Conservation (phyloP, 2,888 invertebrate species). For the Belgica antarctica region DNA sequence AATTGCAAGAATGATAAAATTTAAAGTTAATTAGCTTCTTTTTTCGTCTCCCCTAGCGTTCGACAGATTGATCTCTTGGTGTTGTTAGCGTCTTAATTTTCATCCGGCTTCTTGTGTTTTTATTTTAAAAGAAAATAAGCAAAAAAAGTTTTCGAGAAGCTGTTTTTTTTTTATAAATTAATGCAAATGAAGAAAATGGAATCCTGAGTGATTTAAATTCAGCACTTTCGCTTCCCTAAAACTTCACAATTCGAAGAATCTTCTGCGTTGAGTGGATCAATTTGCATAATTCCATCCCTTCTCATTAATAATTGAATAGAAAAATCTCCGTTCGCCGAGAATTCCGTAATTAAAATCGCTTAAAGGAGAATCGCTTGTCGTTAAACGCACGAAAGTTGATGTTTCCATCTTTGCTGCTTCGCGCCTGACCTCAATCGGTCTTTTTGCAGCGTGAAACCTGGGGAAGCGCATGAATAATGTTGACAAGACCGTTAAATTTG, state of each 20-base stretch:
- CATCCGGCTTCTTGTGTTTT: neutral
- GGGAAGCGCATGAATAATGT: too few species aligned
- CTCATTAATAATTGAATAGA: conserved; percentile 1
- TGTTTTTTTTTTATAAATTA: too few species aligned
- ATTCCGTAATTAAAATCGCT: neutral
- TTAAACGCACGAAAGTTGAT: neutral
- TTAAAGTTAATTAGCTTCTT: conserved; percentile 11
- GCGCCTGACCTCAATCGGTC: conserved; percentile 1
- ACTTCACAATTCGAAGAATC: too few species aligned
- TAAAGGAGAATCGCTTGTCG: neutral
- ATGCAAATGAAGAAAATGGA: too few species aligned
- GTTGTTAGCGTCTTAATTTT: conserved; percentile 7
- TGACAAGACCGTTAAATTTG: too few species aligned
- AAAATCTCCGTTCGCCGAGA: neutral
- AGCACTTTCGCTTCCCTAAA: too few species aligned
- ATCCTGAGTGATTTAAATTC: too few species aligned
- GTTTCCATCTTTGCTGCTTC: neutral
- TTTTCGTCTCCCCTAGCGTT: neutral
- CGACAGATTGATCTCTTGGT: neutral
- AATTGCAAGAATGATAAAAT: conserved; percentile 7
- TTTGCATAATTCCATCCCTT: conserved; percentile 1
- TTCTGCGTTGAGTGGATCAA: conserved; percentile 22
- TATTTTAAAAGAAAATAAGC: neutral
- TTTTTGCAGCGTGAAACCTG: neutral
- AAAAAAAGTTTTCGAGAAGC: neutral